A percentile compares a stretch with the other conserved stretches of the same genome.
These are phyloP conservation scores for Drosophila pachea DNA, from an alignment of 1,140 invertebrate genomes.

Conservation along the genomic window DNA sequence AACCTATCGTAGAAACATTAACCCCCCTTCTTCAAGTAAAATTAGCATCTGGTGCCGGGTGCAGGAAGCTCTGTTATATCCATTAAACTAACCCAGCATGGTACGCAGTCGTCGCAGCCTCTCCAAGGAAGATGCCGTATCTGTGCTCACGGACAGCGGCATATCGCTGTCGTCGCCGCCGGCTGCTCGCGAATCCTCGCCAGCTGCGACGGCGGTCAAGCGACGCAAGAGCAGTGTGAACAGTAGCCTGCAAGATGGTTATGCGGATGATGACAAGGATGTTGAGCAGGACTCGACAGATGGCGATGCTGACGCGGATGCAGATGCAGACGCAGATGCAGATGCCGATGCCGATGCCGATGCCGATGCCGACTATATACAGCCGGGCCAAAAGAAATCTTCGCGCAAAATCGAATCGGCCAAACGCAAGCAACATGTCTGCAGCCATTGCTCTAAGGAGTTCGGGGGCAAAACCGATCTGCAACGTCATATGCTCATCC, in stretches of 20 bases:
- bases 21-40: constrained; percentile 19
- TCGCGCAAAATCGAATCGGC: constrained; percentile 44
- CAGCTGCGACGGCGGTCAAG: constrained; percentile 29
- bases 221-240: constrained; percentile 59
- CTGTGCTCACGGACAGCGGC: constrained; percentile 67
- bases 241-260: constrained; percentile 52
- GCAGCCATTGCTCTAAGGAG: constrained; percentile 79
- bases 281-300: constrained; percentile 36
- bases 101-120: constrained; percentile 73
- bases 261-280: constrained; percentile 24
- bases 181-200: constrained; percentile 49
- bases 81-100: constrained; percentile 50
- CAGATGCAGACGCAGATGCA: constrained; percentile 51
- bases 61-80: constrained; percentile 28
- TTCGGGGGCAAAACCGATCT: constrained; percentile 80
- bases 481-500: constrained; percentile 80
- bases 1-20: constrained; percentile 51
- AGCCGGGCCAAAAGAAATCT: constrained; percentile 48
- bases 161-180: constrained; percentile 75
- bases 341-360: too few relatives aligned
- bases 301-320: too few relatives aligned
- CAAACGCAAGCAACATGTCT: constrained; percentile 69
- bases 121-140: constrained; percentile 72
- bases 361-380: too few relatives aligned
- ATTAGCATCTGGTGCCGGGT: constrained; percentile 61